Conservation (phyloP, 2,888 invertebrate genomes). For the Linyphia triangularis region DNA sequence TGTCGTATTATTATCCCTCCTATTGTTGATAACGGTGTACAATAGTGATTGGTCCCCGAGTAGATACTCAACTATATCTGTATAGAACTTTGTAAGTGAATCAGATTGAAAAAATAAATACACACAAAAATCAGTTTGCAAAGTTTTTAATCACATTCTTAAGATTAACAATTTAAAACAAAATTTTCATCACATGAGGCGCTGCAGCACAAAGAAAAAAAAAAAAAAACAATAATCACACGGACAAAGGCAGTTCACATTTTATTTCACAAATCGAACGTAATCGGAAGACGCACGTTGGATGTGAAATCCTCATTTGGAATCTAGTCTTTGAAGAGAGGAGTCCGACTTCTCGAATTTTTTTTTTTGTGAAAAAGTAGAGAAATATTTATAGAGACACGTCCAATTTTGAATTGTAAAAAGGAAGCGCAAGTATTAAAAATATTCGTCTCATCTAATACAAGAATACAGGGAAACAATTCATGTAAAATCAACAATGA, state of each 20-base stretch:
- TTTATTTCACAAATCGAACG: conserved; percentile 32
- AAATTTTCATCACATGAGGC: conserved; percentile 56
- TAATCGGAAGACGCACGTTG: conserved; percentile 45
- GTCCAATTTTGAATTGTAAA: too few species aligned
- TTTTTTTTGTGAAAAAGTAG: background rate
- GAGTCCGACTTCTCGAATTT: too few species aligned
- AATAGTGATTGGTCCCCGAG: background rate
- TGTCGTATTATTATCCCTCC: too few species aligned
- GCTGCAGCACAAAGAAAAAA: conserved; percentile 51
- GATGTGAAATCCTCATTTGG: background rate
- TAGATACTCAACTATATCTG: background rate
- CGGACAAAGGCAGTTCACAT: conserved; percentile 54
- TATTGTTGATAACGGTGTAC: background rate
- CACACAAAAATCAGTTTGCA: conserved; percentile 18
- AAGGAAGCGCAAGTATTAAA: too few species aligned
- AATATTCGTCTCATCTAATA: too few species aligned
- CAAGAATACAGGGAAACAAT: too few species aligned
- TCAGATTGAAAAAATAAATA: conserved; percentile 1
- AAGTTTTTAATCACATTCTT: conserved; percentile 54
- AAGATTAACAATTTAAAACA: conserved; percentile 44
- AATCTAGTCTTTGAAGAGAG: conserved; percentile 25
- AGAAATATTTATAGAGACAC: too few species aligned
- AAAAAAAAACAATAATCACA: conserved; percentile 48
- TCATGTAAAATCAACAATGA: too few species aligned
- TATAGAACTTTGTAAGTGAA: background rate